phyloP scores from a whole-genome alignment of 2,113 vertebrate species.

The Tympanuchus pallidicinctus region DNA sequence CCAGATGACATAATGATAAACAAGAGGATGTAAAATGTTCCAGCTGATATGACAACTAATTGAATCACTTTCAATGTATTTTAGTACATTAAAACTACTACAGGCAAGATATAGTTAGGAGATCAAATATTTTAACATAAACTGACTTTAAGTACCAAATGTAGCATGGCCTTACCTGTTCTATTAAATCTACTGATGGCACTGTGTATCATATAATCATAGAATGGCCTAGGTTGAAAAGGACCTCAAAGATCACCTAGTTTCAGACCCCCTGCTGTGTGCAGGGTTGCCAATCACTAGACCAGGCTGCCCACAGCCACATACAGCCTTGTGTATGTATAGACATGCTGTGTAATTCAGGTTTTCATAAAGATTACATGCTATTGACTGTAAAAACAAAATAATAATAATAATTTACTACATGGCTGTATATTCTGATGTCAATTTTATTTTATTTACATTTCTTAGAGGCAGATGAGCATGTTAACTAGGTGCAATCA shows the following conservation, averaged over 20 bases:
- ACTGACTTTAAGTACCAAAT: not conserved
- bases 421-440: not conserved
- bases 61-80: not conserved
- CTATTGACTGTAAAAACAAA: not conserved
- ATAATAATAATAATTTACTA: not conserved
- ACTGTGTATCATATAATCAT: not conserved
- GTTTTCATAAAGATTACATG: not conserved
- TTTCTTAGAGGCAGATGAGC: not conserved
- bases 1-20: not conserved
- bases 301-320: too few relatives aligned
- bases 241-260: too few relatives aligned
- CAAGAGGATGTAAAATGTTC: not conserved
- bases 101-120: not conserved
- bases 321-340: not conserved
- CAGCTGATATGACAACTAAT: not conserved
- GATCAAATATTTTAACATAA: not conserved
- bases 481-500: not conserved
- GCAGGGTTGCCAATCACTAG: too few relatives aligned
- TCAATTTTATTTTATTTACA: not conserved
- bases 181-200: not conserved
- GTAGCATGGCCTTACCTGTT: fast-evolving
- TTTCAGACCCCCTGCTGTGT: too few relatives aligned
- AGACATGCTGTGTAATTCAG: not conserved
- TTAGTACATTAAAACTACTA: not conserved
- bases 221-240: too few relatives aligned